phyloP scores from a whole-genome alignment of 2,797 vertebrate genomes.

The Gallinago stenura region DNA sequence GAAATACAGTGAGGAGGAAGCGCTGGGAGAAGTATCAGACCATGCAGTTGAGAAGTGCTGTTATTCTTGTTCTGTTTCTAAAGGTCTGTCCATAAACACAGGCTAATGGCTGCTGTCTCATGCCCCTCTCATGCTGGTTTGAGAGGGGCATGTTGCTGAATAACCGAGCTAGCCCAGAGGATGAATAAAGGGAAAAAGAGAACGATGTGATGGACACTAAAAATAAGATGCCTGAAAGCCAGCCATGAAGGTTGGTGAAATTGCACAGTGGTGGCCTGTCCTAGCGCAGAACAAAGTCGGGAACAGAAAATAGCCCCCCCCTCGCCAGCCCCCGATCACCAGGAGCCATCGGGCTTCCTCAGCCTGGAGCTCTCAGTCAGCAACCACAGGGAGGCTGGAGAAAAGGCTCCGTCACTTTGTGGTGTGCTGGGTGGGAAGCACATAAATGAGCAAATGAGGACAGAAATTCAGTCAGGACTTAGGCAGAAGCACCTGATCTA shows the following conservation, averaged over 20 bases:
- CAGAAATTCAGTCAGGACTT: background rate
- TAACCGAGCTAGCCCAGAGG: background rate
- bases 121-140: background rate
- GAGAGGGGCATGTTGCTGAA: background rate
- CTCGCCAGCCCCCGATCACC: rapidly evolving
- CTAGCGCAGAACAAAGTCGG: background rate
- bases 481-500: background rate
- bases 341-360: background rate
- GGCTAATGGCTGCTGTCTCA: background rate
- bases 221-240: background rate
- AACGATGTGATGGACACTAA: background rate
- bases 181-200: background rate
- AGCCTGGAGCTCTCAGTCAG: background rate
- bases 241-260: background rate
- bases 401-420: background rate
- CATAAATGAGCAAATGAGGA: background rate
- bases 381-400: background rate
- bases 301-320: background rate
- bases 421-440: background rate
- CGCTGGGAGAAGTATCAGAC: background rate
- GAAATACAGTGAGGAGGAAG: background rate
- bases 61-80: background rate
- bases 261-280: background rate
- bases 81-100: background rate
- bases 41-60: background rate